phyloP scores from a whole-genome alignment of 2,888 invertebrate genomes.

The Caenorhabditis sp. region DNA sequence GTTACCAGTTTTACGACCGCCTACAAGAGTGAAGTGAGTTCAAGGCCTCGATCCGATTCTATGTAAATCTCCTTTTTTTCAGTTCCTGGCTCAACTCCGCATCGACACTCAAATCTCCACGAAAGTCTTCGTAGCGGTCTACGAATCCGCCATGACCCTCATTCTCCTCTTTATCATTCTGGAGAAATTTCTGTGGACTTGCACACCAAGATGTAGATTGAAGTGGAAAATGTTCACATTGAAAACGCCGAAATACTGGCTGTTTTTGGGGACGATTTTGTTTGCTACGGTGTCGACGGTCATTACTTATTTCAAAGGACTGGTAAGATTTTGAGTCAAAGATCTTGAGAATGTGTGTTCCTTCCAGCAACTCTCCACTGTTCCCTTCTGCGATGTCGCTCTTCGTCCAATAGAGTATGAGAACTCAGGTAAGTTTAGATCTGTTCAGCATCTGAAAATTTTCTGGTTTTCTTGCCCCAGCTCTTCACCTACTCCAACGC shows the following conservation, averaged over 20 bases:
- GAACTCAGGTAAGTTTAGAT: not conserved
- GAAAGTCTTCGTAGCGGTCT: constrained; percentile 27
- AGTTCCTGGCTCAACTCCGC: not conserved
- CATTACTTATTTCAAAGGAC: not conserved
- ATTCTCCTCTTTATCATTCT: constrained; percentile 16
- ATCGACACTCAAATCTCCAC: too few relatives aligned
- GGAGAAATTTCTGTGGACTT: constrained; percentile 48
- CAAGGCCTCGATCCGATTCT: too few relatives aligned
- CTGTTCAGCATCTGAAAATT: not conserved
- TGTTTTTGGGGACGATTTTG: not conserved
- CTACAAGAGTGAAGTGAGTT: constrained; percentile 25
- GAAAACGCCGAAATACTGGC: not conserved
- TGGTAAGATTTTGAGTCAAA: not conserved
- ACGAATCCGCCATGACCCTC: not conserved
- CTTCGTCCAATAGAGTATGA: not conserved
- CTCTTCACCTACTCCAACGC: too few relatives aligned
- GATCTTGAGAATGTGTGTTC: not conserved
- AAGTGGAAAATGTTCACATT: constrained; percentile 10
- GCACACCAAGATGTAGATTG: constrained; percentile 13
- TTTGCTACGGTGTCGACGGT: not conserved
- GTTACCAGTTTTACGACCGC: not conserved
- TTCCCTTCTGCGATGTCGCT: constrained; percentile 31
- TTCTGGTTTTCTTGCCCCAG: too few relatives aligned
- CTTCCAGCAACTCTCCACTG: not conserved
- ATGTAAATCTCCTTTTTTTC: constrained; percentile 4